Percentiles rank a stretch among this genome's conserved stretches.
These are phyloP conservation scores for Caenorhabditis becei DNA, from an alignment of 2,888 invertebrate species.

Conservation along the genomic window DNA sequence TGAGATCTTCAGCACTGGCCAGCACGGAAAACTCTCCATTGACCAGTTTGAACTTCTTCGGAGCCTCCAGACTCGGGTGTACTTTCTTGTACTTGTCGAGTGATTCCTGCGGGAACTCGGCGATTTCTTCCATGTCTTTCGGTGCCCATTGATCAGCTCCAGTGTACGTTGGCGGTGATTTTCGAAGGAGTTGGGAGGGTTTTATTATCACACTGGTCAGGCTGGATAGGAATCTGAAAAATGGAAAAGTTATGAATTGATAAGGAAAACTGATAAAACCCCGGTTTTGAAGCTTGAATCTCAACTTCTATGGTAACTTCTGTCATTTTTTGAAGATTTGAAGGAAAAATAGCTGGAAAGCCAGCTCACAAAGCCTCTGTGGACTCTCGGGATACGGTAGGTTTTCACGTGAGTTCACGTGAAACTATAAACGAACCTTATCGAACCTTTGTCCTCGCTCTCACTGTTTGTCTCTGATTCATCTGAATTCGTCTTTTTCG, in stretches of 20 bases:
- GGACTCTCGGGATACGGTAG: too few relatives aligned
- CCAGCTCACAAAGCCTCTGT: too few relatives aligned
- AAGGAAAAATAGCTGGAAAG: not conserved
- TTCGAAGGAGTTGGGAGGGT: conserved; percentile 19
- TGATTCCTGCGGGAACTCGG: conserved; percentile 54
- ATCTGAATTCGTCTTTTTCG: conserved; percentile 33
- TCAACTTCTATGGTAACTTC: conserved; percentile 4
- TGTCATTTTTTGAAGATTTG: not conserved
- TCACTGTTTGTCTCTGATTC: conserved; percentile 22
- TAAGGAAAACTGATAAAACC: too few relatives aligned
- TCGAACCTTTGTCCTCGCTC: conserved; percentile 32
- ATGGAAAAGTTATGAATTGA: not conserved
- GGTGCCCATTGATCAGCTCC: conserved; percentile 65
- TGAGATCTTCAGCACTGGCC: conserved; percentile 26
- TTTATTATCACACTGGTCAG: conserved; percentile 52
- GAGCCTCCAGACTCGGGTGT: conserved; percentile 61
- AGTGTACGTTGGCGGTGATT: conserved; percentile 7
- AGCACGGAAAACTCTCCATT: conserved; percentile 63
- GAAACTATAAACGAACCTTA: conserved; percentile 20
- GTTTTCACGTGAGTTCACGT: not conserved
- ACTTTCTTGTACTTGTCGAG: conserved; percentile 61
- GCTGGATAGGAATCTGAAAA: conserved; percentile 54
- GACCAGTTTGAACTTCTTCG: conserved; percentile 51
- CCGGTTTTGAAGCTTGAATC: not conserved
- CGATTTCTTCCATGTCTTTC: conserved; percentile 57